Percentiles rank a stretch among this genome's conserved stretches.
phyloP scores from a whole-genome alignment of 2,888 invertebrate genomes.

The Parnassius glacialis region DNA sequence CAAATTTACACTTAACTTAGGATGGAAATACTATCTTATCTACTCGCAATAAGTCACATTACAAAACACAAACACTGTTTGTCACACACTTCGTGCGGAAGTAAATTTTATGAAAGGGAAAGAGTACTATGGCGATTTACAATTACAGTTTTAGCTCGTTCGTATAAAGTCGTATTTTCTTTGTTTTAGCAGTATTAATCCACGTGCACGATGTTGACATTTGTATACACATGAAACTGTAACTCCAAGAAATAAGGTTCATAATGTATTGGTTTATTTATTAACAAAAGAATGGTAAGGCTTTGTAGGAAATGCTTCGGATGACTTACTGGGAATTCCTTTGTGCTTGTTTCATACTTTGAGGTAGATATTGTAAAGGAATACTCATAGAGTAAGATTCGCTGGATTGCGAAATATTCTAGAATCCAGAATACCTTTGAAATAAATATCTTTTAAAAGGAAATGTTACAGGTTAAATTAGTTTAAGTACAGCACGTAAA shows the following conservation, averaged over 20 bases:
- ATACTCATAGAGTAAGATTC: conserved; percentile 10
- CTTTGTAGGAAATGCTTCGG: conserved; percentile 48
- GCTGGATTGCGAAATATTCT: conserved; percentile 18
- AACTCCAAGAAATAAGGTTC: not conserved
- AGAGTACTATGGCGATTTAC: not conserved
- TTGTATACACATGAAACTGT: not conserved
- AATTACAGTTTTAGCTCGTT: conserved; percentile 2
- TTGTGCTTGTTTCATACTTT: conserved; percentile 46
- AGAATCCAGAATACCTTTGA: not conserved
- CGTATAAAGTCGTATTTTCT: conserved; percentile 17
- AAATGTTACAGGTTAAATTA: not conserved
- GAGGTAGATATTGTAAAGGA: conserved; percentile 13
- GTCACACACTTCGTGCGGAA: conserved; percentile 7
- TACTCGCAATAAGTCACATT: not conserved
- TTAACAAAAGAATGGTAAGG: conserved; percentile 30
- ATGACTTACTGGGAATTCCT: conserved; percentile 54
- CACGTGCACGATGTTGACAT: not conserved
- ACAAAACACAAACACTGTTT: not conserved
- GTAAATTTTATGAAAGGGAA: not conserved
- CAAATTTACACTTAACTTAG: not conserved
- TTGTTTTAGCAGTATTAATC: conserved; percentile 2
- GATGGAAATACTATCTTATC: conserved; percentile 7
- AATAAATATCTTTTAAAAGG: not conserved
- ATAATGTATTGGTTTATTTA: not conserved
- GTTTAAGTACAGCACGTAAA: not conserved